Evolutionary conservation across 2,888 invertebrate species (phyloP).

Genomic region (Priocnemis perturbator): DNA sequence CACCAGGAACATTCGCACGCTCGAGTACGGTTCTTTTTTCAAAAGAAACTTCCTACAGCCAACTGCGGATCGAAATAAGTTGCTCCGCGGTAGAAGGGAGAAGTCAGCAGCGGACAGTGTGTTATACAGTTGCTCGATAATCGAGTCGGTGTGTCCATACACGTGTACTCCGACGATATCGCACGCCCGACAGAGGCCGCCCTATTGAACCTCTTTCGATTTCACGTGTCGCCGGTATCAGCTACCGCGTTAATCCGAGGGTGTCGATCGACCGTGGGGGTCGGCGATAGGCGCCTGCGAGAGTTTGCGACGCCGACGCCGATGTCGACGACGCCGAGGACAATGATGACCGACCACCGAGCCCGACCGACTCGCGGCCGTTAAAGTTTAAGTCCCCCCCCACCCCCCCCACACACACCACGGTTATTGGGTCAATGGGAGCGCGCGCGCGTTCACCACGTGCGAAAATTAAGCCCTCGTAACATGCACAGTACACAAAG

Average conservation of each 20-base stretch:
- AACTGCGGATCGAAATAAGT: too few species aligned
- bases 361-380: constrained; percentile 15
- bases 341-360: constrained; percentile 15
- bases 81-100: background rate
- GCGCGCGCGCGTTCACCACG: constrained; percentile 20
- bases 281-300: background rate
- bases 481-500: constrained; percentile 26
- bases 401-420: too few species aligned
- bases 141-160: constrained; percentile 2
- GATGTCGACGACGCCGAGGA: background rate
- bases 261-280: background rate
- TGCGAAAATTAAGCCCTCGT: constrained; percentile 35
- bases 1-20: background rate
- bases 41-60: too few species aligned
- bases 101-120: background rate
- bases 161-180: background rate
- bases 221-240: constrained; percentile 20
- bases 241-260: constrained; percentile 9
- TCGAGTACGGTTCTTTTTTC: too few species aligned
- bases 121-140: constrained; percentile 21
- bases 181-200: background rate
- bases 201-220: constrained; percentile 7
- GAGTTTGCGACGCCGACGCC: constrained; percentile 6
- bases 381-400: constrained; percentile 45
- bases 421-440: constrained; percentile 45